Evolutionary conservation across 2,888 invertebrate species (phyloP), one percentile per base, ranked within the genome.

Genomic region (Ophion ventricosus): DNA sequence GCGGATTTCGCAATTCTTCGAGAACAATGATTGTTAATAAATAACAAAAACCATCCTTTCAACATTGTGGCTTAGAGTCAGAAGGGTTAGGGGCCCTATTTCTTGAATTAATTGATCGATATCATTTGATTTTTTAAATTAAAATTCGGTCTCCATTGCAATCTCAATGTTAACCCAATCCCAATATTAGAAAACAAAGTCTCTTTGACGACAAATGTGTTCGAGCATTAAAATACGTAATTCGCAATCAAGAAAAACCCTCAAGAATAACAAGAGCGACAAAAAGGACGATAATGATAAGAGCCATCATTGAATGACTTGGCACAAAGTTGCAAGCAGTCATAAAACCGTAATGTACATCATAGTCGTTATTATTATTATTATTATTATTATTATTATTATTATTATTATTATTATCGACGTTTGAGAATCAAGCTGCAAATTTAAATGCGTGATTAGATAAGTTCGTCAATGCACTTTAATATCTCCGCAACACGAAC

Each of bases 81-180:
- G 11, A 14, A 43, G 3, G 14, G 43, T 1, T 43, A 14, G 11
- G 2, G 43, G 43, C 43, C 14, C 10, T 43, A 10, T 43, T 43
- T 2, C 43, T 11, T 43, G 1, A 43, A 43, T 14, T 43, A 43
- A 14, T 14, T 14, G 43, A 43, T 10, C 43, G 3, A 43, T 43
- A 11, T 43, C 14, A 10, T 66, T 66, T 23, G 11, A 49, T 35
- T 14, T 54, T 17, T 17, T 23, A n/a, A n/a, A 75, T 23, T 3
- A 10, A 66, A 66, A 56, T 35, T 63, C 69, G 23, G 75, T 40
- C 29, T 59, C 56, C 23, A 57, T 63, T 43, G 56, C 70, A 43
- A 25, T 40, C 69, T 79, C 29, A 43, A 74, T 63, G 69, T n/a
- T n/a, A n/a, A 83, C 64, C 54, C 70, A n/a, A n/a, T n/a, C 57